Evolutionary conservation across 64 coral and sea anemone species (phyloP), one percentile per base, ranked within the genome.

Genomic region (Montipora efflorescens): DNA sequence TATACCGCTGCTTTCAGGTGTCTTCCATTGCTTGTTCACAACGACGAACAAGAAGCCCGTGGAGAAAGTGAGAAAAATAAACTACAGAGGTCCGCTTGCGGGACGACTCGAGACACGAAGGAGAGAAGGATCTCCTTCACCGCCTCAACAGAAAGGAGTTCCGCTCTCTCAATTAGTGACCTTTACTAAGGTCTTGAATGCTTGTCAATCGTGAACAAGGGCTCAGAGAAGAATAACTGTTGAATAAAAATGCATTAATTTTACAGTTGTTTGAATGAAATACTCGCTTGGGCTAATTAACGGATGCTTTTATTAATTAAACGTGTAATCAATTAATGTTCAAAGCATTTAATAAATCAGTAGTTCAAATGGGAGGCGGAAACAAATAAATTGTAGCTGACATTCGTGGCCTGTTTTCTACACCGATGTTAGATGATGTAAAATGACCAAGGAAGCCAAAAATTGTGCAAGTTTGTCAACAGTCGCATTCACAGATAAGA

Each of bases 1-100:
- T 86, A 86, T 18, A 86, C 82, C 19, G 82, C 82, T 72, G 82
- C 82, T n/a, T 86, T 86, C 47, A 86, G 46, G 47, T 86, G 82
- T 67, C 82, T 86, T 7, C 82, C 82, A 5, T 14, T 71, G 47
- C 47, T 71, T 14, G 66, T 59, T 84, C 28, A 47, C 18, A 36
- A 46, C 36, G 36, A 76, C 46, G 25, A 76, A 36, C 36, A 36
- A 36, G 1, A 36, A 2, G 11, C 0, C 53, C 53, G 6, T 57
- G 11, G 6, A 1, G 45, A 78, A 7, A 59, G 48, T 48, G 64
- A 70, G 10, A 64, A 4, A 4, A 59, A 22, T 72, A n/a, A 10
- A 14, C 52, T 23, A 15, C 79, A 21, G 7, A 52, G 25, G 10
- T 71, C 16, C 19, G 12, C 16, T 49, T 44, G 82, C 62, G 45